Base-by-base conservation (phyloP, 2,888 invertebrate species). In the Synergus itoensis region DNA sequence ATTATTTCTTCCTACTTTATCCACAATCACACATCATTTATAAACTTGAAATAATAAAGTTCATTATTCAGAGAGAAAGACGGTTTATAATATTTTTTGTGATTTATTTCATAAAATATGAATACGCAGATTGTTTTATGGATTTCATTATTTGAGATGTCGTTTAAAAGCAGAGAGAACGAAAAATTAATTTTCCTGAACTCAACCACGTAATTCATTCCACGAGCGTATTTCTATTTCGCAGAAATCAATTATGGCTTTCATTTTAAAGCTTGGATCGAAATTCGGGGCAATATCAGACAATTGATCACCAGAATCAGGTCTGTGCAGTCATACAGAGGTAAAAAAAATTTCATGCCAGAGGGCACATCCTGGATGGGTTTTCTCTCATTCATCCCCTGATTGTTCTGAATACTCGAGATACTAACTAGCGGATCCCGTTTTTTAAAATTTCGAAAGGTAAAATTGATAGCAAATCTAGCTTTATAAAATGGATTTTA, bases 221-320 rank as follows among this genome's bases (percentile, higher is more conserved):
- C 48, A 16, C n/a, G 36, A 53, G 28, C 48, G 69, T 36, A 69
- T 69, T 69, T 53, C 36, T 36, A 69, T 28, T 48, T 69, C 48
- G 45, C 16, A 69, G 48, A 69, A 28, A 69, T 69, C 48, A 73
- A 53, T 73, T 73, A 73, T 48, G n/a, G 53, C 36, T 73, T 73
- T 36, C 11, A 48, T 73, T 73, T 73, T 73, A 73, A 73, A 73
- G 45, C 36, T n/a, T 43, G 41, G 65, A 40, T 65, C 45, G 43
- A 67, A 67, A 45, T 64, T 67, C 21, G 43, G n/a, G 43, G 43
- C 41, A 48, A 1, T 45, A 69, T n/a, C 43, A 41, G 53, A 73
- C 16, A 73, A 48, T 40, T 16, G 45, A 73, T 73, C 36, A 21
- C 53, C 9, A 53, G 9, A 73, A 73, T 53, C 48, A 28, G 18